Conservation (phyloP, 2,888 invertebrate genomes). For the Arenicola marina region DNA sequence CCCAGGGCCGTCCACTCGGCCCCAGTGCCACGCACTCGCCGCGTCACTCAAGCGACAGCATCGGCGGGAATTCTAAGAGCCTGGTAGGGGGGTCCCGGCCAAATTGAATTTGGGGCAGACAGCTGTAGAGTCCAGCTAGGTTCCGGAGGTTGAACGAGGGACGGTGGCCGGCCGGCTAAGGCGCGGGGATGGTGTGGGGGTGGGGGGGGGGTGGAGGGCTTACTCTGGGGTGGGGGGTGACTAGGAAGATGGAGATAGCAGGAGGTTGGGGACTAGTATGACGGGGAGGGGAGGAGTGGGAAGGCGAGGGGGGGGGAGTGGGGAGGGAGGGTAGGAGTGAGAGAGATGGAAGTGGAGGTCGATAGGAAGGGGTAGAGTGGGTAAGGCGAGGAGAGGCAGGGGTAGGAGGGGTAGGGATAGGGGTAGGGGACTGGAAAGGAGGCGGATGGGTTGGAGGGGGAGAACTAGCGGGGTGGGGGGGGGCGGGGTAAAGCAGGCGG, state of each 20-base stretch:
- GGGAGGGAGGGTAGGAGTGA: neutral
- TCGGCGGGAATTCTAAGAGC: no score
- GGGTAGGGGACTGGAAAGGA: neutral
- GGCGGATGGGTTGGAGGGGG: neutral
- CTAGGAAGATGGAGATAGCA: constrained; percentile 28
- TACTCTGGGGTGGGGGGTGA: neutral
- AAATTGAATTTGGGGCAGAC: no score
- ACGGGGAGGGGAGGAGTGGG: neutral
- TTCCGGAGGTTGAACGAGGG: no score
- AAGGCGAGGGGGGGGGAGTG: neutral
- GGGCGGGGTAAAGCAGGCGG: neutral
- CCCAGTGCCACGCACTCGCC: neutral
- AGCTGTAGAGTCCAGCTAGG: no score
- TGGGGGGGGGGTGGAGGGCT: neutral
- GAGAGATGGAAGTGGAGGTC: neutral
- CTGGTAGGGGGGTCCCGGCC: no score
- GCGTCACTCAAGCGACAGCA: neutral
- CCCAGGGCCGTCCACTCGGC: no score
- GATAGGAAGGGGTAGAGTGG: neutral
- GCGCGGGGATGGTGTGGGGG: constrained; percentile 30
- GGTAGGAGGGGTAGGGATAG: neutral
- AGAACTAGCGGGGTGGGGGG: neutral
- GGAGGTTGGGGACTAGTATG: neutral
- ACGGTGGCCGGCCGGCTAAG: no score
- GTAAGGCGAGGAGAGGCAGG: neutral